These are phyloP conservation scores for Egretta garzetta DNA, from an alignment of 2,113 vertebrate genomes.

Conservation along the genomic window DNA sequence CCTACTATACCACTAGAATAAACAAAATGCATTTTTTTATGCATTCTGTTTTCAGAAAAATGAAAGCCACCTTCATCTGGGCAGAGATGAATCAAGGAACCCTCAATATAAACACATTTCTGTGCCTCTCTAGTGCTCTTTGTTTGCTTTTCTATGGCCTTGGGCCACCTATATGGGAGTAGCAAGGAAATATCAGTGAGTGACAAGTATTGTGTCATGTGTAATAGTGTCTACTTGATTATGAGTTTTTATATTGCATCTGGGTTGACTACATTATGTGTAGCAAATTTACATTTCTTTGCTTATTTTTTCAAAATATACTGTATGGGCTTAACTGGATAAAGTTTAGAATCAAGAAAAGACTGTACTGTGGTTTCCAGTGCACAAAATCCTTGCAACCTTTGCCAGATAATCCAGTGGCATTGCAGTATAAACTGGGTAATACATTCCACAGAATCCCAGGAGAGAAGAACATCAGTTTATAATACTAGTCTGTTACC, in stretches of 20 bases:
- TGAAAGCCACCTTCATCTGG: not conserved
- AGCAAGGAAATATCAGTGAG: not conserved
- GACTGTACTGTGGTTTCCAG: not conserved
- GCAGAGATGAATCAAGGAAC: not conserved
- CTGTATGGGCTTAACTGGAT: not conserved
- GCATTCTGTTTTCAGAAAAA: not conserved
- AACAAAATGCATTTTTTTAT: not conserved
- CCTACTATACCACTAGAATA: not conserved
- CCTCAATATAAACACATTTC: not conserved
- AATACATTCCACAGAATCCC: not conserved
- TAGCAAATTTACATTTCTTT: not conserved
- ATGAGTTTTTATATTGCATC: not conserved
- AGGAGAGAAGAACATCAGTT: not conserved
- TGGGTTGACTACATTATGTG: not conserved
- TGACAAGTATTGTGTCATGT: not conserved
- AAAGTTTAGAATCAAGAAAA: not conserved
- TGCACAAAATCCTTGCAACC: not conserved
- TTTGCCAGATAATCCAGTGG: not conserved
- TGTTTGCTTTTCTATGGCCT: not conserved
- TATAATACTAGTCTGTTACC: not conserved
- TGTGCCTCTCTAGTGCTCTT: not conserved
- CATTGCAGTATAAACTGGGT: not conserved
- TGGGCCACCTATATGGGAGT: not conserved
- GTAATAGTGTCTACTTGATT: not conserved
- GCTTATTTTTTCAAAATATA: not conserved